Percentiles rank a stretch among this genome's conserved stretches.
Evolutionary conservation across 2,888 invertebrate genomes (phyloP).

Genomic region (Scaptomyza cyrtandrae): DNA sequence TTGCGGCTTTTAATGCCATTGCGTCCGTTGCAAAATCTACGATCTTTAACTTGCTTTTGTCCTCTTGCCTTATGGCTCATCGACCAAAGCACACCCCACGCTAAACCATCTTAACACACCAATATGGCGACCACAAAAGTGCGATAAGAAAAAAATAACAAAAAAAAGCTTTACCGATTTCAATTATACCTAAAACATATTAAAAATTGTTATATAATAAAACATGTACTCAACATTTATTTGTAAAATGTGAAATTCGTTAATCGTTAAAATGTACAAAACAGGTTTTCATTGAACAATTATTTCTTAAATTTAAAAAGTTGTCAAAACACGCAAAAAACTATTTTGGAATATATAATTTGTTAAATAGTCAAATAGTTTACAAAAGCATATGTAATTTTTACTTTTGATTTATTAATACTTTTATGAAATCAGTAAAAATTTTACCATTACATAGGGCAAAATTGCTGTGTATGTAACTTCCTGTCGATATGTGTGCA

Average conservation of each 20-base stretch:
- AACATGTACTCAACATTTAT: background rate
- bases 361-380: background rate
- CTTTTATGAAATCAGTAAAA: constrained; percentile 50
- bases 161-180: no score
- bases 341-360: background rate
- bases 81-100: no score
- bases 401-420: constrained; percentile 45
- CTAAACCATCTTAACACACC: no score
- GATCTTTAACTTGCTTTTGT: no score
- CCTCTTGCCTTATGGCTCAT: no score
- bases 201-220: background rate
- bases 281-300: background rate
- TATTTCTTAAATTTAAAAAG: background rate
- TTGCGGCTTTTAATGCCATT: no score
- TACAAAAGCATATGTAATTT: background rate
- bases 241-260: background rate
- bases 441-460: constrained; percentile 33
- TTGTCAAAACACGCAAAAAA: background rate
- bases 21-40: no score
- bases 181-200: no score
- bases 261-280: background rate
- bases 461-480: constrained; percentile 47
- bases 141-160: no score
- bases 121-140: no score
- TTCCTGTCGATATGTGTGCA: constrained; percentile 19